Conservation (phyloP, 2,888 invertebrate species). For the Dynastes tityus region DNA sequence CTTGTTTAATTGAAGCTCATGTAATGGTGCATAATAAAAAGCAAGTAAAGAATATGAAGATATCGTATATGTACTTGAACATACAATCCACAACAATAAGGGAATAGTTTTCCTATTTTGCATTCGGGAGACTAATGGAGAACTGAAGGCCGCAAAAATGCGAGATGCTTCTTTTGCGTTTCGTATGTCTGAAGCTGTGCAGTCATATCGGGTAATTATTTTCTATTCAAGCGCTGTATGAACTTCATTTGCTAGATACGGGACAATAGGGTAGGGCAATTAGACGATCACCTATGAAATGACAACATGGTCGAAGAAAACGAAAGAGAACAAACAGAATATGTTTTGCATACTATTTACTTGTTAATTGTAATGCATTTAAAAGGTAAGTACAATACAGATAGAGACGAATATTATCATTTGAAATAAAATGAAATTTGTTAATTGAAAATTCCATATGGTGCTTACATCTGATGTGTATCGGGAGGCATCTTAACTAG, state of each 20-base stretch:
- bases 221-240: not conserved
- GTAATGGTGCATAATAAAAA: slow-evolving; percentile 10
- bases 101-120: not conserved
- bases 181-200: not conserved
- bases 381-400: too few relatives aligned
- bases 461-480: too few relatives aligned
- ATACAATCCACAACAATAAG: not conserved
- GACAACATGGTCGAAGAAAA: not conserved
- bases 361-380: too few relatives aligned
- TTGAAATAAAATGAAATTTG: too few relatives aligned
- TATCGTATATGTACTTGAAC: not conserved
- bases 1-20: slow-evolving; percentile 10
- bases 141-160: not conserved
- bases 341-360: too few relatives aligned
- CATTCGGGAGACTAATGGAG: not conserved
- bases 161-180: not conserved
- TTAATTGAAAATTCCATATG: too few relatives aligned
- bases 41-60: slow-evolving; percentile 13
- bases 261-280: not conserved
- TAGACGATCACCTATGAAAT: not conserved
- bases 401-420: too few relatives aligned
- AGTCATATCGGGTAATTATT: slow-evolving; percentile 7
- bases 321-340: too few relatives aligned
- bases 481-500: too few relatives aligned
- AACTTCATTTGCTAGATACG: not conserved